Evolutionary conservation across 2,888 invertebrate species (phyloP).

Genomic region (Melieria crassipennis): DNA sequence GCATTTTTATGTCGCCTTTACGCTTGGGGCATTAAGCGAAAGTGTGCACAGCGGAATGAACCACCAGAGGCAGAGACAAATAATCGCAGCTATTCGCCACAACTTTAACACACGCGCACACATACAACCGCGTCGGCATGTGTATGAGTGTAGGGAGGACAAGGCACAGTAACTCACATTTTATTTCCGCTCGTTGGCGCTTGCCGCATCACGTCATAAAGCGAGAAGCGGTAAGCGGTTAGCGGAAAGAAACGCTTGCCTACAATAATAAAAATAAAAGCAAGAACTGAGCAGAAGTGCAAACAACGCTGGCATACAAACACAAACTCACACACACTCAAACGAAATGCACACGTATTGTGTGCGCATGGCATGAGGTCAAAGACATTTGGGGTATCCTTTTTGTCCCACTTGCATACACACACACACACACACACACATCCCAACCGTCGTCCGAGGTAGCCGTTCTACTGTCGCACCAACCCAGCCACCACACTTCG

Average conservation of each 20-base stretch:
- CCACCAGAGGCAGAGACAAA: too few relatives aligned
- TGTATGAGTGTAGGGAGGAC: too few relatives aligned
- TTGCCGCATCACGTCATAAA: not conserved
- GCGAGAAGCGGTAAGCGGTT: not conserved
- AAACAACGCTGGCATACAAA: not conserved
- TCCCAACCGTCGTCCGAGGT: too few relatives aligned
- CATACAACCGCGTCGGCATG: too few relatives aligned
- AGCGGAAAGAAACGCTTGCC: not conserved
- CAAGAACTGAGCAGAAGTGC: not conserved
- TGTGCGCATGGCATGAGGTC: slow-evolving; percentile 26
- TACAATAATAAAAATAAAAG: not conserved
- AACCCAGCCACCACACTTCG: not conserved
- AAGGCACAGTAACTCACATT: not conserved
- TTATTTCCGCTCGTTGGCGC: slow-evolving; percentile 2
- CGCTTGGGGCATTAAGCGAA: too few relatives aligned
- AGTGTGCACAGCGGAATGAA: too few relatives aligned
- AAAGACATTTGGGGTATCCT: slow-evolving; percentile 33
- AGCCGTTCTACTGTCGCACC: not conserved
- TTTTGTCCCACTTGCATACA: slow-evolving; percentile 15
- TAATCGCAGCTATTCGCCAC: too few relatives aligned
- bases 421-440: not conserved
- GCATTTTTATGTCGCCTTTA: too few relatives aligned
- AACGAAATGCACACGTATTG: not conserved
- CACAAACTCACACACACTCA: slow-evolving; percentile 3
- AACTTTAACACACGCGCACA: not conserved